Percentiles rank a stretch among this genome's conserved stretches.
Conservation (phyloP, 1,140 invertebrate genomes). For the Euwallacea fornicatus region DNA sequence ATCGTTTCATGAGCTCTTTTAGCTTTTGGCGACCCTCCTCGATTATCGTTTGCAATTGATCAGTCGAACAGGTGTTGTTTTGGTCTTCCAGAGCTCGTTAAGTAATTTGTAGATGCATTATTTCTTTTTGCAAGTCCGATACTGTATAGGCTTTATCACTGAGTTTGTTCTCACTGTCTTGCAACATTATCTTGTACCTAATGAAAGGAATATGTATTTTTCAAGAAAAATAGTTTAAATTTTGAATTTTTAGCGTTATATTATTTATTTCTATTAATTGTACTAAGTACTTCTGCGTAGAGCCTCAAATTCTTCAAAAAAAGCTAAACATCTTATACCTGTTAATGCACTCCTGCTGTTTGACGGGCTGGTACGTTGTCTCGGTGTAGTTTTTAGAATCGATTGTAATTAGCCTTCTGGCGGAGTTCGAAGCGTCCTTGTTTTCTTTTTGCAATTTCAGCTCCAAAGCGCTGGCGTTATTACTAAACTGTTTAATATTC, state of each 20-base stretch:
- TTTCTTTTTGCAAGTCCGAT: slow-evolving; percentile 35
- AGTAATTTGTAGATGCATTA: slow-evolving; percentile 38
- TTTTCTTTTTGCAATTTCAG: slow-evolving; percentile 36
- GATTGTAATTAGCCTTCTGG: slow-evolving; percentile 28
- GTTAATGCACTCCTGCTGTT: no score
- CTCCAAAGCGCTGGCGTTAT: slow-evolving; percentile 35
- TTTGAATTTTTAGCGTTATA: no score
- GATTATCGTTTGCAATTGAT: slow-evolving; percentile 38
- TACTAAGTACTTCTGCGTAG: no score
- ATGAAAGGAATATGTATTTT: neutral
- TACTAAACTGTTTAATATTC: slow-evolving; percentile 24
- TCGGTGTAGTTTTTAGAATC: no score
- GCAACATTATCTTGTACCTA: slow-evolving; percentile 37
- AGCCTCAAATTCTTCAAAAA: no score
- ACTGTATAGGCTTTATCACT: slow-evolving; percentile 39
- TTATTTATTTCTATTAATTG: no score
- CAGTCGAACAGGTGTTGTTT: slow-evolving; percentile 40
- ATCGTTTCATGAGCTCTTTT: slow-evolving; percentile 42
- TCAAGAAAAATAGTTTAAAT: no score
- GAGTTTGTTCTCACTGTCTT: slow-evolving; percentile 41
- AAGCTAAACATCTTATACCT: no score
- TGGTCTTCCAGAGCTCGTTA: slow-evolving; percentile 43
- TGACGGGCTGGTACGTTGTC: no score
- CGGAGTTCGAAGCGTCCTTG: slow-evolving; percentile 37
- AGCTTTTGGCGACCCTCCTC: slow-evolving; percentile 39